Conservation (phyloP, 2,113 vertebrate genomes). For the Misgurnus anguillicaudatus region DNA sequence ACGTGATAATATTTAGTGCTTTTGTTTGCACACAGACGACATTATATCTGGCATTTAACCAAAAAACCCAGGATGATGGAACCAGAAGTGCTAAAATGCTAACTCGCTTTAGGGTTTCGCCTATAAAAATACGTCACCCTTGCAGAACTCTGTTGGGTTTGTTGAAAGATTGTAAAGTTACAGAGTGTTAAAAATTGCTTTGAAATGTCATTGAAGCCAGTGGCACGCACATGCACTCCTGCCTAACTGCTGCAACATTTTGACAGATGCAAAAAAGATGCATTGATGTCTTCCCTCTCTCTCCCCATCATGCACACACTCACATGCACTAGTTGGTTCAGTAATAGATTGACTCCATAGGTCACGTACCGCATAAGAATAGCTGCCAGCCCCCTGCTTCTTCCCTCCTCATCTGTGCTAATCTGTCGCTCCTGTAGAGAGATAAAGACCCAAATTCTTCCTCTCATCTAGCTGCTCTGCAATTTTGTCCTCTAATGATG, state of each 20-base stretch:
- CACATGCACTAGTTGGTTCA: conserved; percentile 12
- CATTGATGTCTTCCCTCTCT: conserved; percentile 18
- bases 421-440: conserved; percentile 40
- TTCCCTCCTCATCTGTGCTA: conserved; percentile 16
- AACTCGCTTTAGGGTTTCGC: too few relatives aligned
- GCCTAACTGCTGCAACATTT: not conserved
- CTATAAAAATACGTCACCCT: too few relatives aligned
- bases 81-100: too few relatives aligned
- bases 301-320: conserved; percentile 15
- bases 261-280: conserved; percentile 14
- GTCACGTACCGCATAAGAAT: conserved; percentile 41
- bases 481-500: conserved; percentile 42
- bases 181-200: conserved; percentile 14
- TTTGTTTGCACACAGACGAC: too few relatives aligned
- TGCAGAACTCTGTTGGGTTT: conserved; percentile 11
- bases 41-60: too few relatives aligned
- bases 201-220: conserved; percentile 13
- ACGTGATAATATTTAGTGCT: too few relatives aligned
- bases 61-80: too few relatives aligned
- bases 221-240: not conserved
- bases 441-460: conserved; percentile 41
- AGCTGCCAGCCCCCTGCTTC: conserved; percentile 8
- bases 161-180: conserved; percentile 20
- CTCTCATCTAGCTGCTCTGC: conserved; percentile 27
- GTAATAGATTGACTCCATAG: conserved; percentile 31